Conservation (phyloP, 2,797 vertebrate species). For the Valencia hispanica region DNA sequence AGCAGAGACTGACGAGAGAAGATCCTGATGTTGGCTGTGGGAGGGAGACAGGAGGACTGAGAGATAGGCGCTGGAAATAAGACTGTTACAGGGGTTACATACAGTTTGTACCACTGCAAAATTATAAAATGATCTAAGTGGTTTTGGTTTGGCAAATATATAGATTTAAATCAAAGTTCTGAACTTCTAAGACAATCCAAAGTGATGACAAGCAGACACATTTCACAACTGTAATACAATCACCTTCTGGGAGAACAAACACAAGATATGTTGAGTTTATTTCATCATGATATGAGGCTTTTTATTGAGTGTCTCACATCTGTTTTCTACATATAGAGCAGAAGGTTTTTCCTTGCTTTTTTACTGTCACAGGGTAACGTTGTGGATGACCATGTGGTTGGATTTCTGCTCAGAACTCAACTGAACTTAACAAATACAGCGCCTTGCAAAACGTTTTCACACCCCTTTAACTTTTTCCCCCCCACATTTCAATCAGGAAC, state of each 20-base stretch:
- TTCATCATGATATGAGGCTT: background rate
- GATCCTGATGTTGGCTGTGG: conserved; percentile 26
- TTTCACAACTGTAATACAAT: background rate
- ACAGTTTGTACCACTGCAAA: background rate
- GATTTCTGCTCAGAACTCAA: background rate
- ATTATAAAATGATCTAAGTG: no score
- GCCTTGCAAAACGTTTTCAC: background rate
- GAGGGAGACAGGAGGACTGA: background rate
- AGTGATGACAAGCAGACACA: background rate
- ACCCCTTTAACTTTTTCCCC: background rate
- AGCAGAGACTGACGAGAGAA: conserved; percentile 40
- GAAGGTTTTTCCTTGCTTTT: background rate
- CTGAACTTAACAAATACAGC: background rate
- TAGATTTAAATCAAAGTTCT: background rate
- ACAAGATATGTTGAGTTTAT: background rate
- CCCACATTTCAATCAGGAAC: background rate
- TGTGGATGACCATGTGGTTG: background rate
- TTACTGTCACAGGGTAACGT: background rate
- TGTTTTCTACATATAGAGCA: background rate
- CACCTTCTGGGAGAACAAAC: background rate
- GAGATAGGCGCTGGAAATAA: background rate
- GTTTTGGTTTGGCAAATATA: background rate
- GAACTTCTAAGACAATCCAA: background rate
- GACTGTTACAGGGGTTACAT: background rate
- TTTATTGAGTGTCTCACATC: background rate